Evolutionary conservation across 2,888 invertebrate species (phyloP).

Genomic region (Epirrhoe alternata): DNA sequence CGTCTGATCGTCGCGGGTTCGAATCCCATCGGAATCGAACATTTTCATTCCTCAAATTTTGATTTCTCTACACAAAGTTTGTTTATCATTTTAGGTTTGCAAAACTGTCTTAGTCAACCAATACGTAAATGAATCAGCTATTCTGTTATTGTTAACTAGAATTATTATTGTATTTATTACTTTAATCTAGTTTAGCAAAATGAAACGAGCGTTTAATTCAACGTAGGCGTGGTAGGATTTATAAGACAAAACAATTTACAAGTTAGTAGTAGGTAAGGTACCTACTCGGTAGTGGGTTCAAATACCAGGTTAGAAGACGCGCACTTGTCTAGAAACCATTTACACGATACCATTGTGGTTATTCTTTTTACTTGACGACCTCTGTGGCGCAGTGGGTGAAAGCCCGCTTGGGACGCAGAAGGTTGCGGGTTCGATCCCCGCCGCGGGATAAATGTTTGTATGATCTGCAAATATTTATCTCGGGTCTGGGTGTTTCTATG

Average conservation of each 20-base stretch:
- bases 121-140: constrained; percentile 13
- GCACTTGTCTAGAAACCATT: constrained; percentile 1
- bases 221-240: constrained; percentile 15
- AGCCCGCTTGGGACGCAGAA: too few relatives aligned
- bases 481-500: too few relatives aligned
- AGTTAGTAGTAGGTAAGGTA: not conserved
- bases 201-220: constrained; percentile 17
- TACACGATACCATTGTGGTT: too few relatives aligned
- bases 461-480: too few relatives aligned
- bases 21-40: too few relatives aligned
- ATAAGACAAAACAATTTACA: not conserved
- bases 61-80: too few relatives aligned
- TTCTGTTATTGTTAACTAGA: constrained; percentile 24
- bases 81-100: not conserved
- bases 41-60: too few relatives aligned
- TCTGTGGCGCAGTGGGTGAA: too few relatives aligned
- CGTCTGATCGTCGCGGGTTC: too few relatives aligned
- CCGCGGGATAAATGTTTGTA: too few relatives aligned
- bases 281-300: not conserved
- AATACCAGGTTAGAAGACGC: not conserved
- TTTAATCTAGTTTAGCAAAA: constrained; percentile 26
- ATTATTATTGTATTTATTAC: constrained; percentile 21
- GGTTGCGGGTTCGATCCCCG: too few relatives aligned
- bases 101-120: not conserved
- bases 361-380: too few relatives aligned